These are phyloP conservation scores for Globodera ellingtonae DNA, from an alignment of 1,140 invertebrate species.

Conservation along the genomic window DNA sequence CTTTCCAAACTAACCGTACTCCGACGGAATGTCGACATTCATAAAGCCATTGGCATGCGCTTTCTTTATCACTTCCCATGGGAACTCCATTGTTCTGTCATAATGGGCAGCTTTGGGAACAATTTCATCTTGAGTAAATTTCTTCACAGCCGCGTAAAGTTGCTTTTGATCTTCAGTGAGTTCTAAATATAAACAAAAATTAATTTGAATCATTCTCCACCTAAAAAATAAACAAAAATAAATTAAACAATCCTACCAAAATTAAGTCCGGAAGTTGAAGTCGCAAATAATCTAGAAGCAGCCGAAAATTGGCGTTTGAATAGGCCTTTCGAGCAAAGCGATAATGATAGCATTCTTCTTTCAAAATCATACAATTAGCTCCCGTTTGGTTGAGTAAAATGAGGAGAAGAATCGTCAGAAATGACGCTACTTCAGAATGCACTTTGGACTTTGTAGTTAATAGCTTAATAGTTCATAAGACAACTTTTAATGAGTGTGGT, in stretches of 20 bases:
- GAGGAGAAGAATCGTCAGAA: not conserved
- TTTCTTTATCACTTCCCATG: constrained; percentile 91
- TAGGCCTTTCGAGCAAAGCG: not conserved
- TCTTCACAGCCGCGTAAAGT: constrained; percentile 82
- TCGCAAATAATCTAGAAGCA: not conserved
- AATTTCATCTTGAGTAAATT: constrained; percentile 89
- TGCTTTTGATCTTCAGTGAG: constrained; percentile 69
- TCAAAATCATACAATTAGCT: not conserved
- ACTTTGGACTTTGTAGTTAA: not conserved
- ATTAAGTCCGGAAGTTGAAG: not conserved
- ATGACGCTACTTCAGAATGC: not conserved
- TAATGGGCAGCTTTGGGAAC: constrained; percentile 84
- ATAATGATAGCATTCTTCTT: not conserved
- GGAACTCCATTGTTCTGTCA: constrained; percentile 87
- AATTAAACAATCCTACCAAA: not conserved
- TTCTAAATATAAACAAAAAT: constrained; percentile 45
- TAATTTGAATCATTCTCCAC: too few species aligned
- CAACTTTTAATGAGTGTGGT: too few species aligned
- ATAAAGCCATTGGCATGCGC: constrained; percentile 85
- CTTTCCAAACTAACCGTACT: constrained; percentile 65
- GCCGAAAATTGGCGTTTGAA: not conserved
- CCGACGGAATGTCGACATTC: constrained; percentile 79
- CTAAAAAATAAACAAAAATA: too few species aligned
- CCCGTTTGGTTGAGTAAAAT: not conserved
- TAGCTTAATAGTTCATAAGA: not conserved